Conservation (phyloP, 1,140 invertebrate genomes). For the Neodiprion fabricii region DNA sequence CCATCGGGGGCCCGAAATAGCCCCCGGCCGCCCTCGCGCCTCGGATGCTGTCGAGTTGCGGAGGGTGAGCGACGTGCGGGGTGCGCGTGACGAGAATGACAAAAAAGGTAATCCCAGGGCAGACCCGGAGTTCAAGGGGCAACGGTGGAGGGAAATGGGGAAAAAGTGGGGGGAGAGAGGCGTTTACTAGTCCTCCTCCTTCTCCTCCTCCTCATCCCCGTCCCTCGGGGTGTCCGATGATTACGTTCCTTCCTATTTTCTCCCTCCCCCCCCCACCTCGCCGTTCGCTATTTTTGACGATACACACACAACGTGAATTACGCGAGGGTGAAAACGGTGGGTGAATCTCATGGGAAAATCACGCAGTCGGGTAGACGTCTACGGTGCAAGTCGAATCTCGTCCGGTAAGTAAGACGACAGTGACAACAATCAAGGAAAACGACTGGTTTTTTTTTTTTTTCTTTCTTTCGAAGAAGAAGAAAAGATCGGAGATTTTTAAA, state of each 20-base stretch:
- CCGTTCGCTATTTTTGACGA: constrained; percentile 3
- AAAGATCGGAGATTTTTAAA: too few relatives aligned
- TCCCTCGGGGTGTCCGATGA: constrained; percentile 35
- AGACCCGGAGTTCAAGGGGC: constrained; percentile 22
- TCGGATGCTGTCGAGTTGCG: neutral
- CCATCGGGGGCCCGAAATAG: neutral
- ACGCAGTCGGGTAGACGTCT: too few relatives aligned
- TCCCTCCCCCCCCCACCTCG: constrained; percentile 30
- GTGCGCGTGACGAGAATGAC: constrained; percentile 54
- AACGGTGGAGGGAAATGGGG: constrained; percentile 35
- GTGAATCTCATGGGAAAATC: too few relatives aligned
- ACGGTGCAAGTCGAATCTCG: too few relatives aligned
- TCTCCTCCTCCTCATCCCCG: constrained; percentile 29
- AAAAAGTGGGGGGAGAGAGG: constrained; percentile 30
- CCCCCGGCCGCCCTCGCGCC: neutral
- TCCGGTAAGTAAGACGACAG: too few relatives aligned
- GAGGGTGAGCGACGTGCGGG: constrained; percentile 18
- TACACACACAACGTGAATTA: too few relatives aligned
- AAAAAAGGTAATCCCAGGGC: constrained; percentile 46
- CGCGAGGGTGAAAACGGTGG: too few relatives aligned
- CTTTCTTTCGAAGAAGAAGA: too few relatives aligned
- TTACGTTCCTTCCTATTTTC: constrained; percentile 32
- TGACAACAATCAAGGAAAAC: too few relatives aligned
- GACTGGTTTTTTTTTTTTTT: too few relatives aligned
- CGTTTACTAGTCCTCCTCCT: constrained; percentile 36